Conservation (phyloP, 2,888 invertebrate genomes). For the Dendrolimus pini region DNA sequence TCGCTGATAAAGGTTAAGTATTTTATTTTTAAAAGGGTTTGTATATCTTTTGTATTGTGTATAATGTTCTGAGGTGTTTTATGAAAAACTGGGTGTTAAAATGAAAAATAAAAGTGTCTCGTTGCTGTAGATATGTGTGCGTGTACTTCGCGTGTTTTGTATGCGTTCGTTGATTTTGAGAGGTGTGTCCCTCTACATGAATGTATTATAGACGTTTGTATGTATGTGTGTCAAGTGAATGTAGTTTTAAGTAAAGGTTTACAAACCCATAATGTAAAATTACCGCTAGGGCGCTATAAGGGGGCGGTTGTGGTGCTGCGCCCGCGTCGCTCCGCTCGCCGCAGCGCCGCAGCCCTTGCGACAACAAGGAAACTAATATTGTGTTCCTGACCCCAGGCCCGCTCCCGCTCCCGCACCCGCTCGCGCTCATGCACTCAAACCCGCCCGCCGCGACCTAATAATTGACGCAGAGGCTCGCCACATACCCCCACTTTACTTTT, state of each 20-base stretch:
- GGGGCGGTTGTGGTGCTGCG: conserved; percentile 64
- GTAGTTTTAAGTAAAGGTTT: conserved; percentile 73
- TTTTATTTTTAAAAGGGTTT: conserved; percentile 62
- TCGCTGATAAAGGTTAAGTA: conserved; percentile 36
- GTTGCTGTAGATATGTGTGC: conserved; percentile 14
- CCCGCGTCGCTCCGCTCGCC: conserved; percentile 69
- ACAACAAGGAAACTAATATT: conserved; percentile 79
- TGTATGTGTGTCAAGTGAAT: conserved; percentile 29
- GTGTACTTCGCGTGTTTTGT: conserved; percentile 10
- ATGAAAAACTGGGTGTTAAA: neutral
- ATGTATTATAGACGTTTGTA: conserved; percentile 9
- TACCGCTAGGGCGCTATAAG: conserved; percentile 74
- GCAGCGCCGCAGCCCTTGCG: conserved; percentile 76
- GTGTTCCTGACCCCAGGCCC: conserved; percentile 70
- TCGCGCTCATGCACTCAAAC: conserved; percentile 46
- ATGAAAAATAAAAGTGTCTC: conserved; percentile 8
- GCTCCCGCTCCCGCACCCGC: conserved; percentile 35
- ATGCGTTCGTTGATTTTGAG: conserved; percentile 15
- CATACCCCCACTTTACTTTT: conserved; percentile 8
- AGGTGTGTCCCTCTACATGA: conserved; percentile 14
- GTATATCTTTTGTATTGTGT: conserved; percentile 60
- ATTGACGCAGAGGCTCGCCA: conserved; percentile 10
- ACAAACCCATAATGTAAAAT: conserved; percentile 76
- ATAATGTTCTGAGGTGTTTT: conserved; percentile 16
- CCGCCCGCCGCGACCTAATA: conserved; percentile 36